Evolutionary conservation across 2,888 invertebrate genomes (phyloP), one percentile per base, ranked within the genome.

Genomic region (Phortica magna): DNA sequence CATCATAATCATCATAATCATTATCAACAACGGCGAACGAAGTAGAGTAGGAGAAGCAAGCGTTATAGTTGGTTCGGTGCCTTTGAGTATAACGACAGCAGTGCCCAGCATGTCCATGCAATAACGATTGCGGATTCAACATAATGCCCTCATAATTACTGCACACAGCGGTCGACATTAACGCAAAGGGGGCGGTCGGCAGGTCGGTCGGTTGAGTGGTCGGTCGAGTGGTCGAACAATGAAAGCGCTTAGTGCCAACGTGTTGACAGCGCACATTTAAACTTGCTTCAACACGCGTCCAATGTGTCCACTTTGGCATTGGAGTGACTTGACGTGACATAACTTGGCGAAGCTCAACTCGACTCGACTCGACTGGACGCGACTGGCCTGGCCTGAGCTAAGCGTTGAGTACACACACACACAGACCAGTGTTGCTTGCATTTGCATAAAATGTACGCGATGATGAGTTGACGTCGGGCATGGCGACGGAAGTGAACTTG

Each of bases 121-220:
- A 87, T 89, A 89, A 89, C 87, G 86, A 83, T 88, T 88, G 89
- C 82, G 87, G 84, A 89, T 88, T 85, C 82, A 81, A 83, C 89
- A 88, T 89, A 89, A 89, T 89, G 88, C 89, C 83, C 89, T 88
- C 89, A 86, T 90, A 89, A 89, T 90, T 90, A 90, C 89, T 88
- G 87, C 82, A 83, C 78, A 87, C 85, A 80, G 75, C 48, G 76
- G 72, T 77, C 41, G 74, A 70, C 72, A 17, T 53, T 17, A 19
- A 43, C 19, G 17, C 68, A 5, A 22, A 61, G 12, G 17, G 59
- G 73, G 61, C 61, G 10, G 53, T 19, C 2, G 39, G 14, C 1
- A 17, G n/a, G 65, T 41, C 41, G 1, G 17, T 7, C 31, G 22
- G 65, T 5, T 14, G n/a, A n/a, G n/a, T n/a, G 12, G 14, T 14